Conservation (phyloP, 2,888 invertebrate genomes). For the Nipponacmea schrenckii region DNA sequence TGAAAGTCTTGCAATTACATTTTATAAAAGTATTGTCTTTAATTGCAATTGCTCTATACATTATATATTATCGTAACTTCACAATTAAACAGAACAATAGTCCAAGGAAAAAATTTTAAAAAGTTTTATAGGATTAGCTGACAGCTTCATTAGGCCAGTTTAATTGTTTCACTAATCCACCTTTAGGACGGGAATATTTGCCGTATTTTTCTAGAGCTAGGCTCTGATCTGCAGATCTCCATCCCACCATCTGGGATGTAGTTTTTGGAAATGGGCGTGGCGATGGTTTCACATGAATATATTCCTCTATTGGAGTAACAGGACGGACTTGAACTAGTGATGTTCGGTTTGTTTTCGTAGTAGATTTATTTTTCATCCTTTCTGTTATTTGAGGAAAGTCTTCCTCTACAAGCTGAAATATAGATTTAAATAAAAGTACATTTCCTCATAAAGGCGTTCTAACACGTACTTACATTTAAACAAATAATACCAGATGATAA, state of each 20-base stretch:
- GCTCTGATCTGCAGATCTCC: slow-evolving; percentile 57
- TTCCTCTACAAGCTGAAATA: slow-evolving; percentile 62
- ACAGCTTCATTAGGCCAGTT: slow-evolving; percentile 66
- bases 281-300: slow-evolving; percentile 58
- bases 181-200: slow-evolving; percentile 61
- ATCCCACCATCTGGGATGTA: slow-evolving; percentile 61
- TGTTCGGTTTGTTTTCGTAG: slow-evolving; percentile 41
- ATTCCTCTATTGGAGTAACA: slow-evolving; percentile 62
- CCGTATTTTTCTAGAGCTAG: slow-evolving; percentile 63
- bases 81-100: background rate
- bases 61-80: too few relatives aligned
- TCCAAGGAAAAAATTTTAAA: background rate
- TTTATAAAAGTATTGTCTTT: too few relatives aligned
- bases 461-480: too few relatives aligned
- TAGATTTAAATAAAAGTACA: background rate
- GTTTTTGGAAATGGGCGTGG: slow-evolving; percentile 61
- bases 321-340: slow-evolving; percentile 52
- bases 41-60: too few relatives aligned
- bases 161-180: slow-evolving; percentile 61
- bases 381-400: slow-evolving; percentile 51
- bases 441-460: too few relatives aligned
- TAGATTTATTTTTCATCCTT: slow-evolving; percentile 41
- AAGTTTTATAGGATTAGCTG: slow-evolving; percentile 28
- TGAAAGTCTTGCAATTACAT: too few relatives aligned
- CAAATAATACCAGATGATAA: too few relatives aligned